These are phyloP conservation scores for Lampris megalopsis DNA, from an alignment of 2,113 vertebrate species.

Conservation along the genomic window DNA sequence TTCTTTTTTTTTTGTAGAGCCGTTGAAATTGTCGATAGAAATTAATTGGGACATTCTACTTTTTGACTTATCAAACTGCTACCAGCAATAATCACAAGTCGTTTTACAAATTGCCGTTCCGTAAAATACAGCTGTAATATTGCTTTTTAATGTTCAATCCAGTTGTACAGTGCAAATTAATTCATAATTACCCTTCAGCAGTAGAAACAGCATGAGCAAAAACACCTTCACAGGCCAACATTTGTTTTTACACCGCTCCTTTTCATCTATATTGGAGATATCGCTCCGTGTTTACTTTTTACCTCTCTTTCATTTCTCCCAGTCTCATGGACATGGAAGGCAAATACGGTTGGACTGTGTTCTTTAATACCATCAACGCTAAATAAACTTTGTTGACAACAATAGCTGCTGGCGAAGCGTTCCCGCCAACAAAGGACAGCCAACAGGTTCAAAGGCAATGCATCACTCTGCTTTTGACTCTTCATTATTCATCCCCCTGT, in stretches of 20 bases:
- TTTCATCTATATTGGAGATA: conserved; percentile 76
- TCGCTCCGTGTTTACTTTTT: conserved; percentile 48
- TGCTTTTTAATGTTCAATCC: conserved; percentile 65
- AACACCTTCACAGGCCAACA: conserved; percentile 35
- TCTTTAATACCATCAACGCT: conserved; percentile 79
- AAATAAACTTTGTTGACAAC: conserved; percentile 83
- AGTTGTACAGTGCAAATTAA: conserved; percentile 49
- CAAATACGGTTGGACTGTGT: conserved; percentile 67
- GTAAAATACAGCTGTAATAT: conserved; percentile 49
- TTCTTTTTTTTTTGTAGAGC: conserved; percentile 34
- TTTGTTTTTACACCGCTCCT: conserved; percentile 65
- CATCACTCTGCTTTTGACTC: conserved; percentile 77
- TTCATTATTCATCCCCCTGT: conserved; percentile 82
- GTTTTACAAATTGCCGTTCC: conserved; percentile 36
- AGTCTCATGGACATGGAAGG: conserved; percentile 61
- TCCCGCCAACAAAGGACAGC: conserved; percentile 77
- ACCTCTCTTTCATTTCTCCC: conserved; percentile 62
- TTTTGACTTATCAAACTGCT: conserved; percentile 7
- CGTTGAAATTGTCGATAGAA: conserved; percentile 49
- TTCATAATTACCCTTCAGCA: conserved; percentile 66
- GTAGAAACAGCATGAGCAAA: conserved; percentile 42
- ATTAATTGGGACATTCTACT: conserved; percentile 42
- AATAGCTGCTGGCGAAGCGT: conserved; percentile 80
- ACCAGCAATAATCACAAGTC: conserved; percentile 27
- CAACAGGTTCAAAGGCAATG: conserved; percentile 86